Evolutionary conservation across 1,140 invertebrate genomes (phyloP).

Genomic region (Asbolus verrucosus): DNA sequence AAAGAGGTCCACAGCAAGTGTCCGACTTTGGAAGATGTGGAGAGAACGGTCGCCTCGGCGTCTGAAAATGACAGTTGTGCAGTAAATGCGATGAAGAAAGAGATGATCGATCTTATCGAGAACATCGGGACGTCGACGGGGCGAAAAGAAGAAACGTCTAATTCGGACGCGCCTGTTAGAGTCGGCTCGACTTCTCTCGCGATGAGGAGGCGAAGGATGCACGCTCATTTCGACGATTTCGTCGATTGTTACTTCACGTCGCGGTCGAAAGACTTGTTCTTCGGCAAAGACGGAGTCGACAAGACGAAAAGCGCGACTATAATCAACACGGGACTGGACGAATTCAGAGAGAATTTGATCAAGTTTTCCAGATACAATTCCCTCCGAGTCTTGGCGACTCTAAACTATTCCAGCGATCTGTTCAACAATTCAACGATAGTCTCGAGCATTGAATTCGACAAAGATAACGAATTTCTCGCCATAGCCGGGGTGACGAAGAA

Average conservation of each 20-base stretch:
- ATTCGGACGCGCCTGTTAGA: constrained; percentile 29
- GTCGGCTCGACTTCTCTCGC: constrained; percentile 68
- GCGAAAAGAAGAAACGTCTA: constrained; percentile 54
- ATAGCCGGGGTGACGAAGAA: constrained; percentile 96
- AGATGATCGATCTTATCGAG: constrained; percentile 72
- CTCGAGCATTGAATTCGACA: constrained; percentile 97
- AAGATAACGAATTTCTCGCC: constrained; percentile 96
- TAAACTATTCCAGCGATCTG: constrained; percentile 90
- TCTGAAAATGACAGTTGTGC: constrained; percentile 57
- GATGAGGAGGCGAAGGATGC: constrained; percentile 79
- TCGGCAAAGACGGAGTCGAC: constrained; percentile 66
- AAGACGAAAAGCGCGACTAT: constrained; percentile 57
- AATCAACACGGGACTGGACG: constrained; percentile 73
- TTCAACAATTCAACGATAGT: constrained; percentile 93
- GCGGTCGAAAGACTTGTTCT: constrained; percentile 78
- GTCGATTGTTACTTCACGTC: constrained; percentile 88
- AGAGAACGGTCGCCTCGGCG: constrained; percentile 61
- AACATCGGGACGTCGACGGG: constrained; percentile 65
- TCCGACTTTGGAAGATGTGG: constrained; percentile 65
- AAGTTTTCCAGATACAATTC: constrained; percentile 90
- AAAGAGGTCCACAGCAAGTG: constrained; percentile 74
- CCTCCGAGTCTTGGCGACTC: constrained; percentile 83
- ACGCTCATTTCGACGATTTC: constrained; percentile 92
- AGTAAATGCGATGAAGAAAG: constrained; percentile 70
- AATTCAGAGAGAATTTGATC: constrained; percentile 88